Percentiles rank a stretch among this genome's conserved stretches.
These are phyloP conservation scores for Gryon sp. DNA, from an alignment of 1,140 invertebrate species.

Conservation along the genomic window DNA sequence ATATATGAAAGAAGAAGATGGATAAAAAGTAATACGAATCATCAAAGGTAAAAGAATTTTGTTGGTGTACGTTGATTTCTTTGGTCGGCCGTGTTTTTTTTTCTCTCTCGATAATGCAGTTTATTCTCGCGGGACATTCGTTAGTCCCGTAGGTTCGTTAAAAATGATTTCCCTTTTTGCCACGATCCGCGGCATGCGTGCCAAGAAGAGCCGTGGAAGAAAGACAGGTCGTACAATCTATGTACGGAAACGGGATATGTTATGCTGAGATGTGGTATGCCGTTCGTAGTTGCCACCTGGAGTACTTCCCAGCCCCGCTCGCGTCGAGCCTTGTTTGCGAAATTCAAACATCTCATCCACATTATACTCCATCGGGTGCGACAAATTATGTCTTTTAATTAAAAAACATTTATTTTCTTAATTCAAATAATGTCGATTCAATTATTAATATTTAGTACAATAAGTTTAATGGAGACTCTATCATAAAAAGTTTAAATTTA, in stretches of 20 bases:
- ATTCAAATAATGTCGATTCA: too few relatives aligned
- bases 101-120: conserved; percentile 53
- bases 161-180: conserved; percentile 67
- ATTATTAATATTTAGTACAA: too few relatives aligned
- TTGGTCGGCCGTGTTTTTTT: too few relatives aligned
- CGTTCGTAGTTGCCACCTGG: conserved; percentile 64
- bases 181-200: conserved; percentile 48
- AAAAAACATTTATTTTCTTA: too few relatives aligned
- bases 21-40: conserved; percentile 38
- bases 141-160: conserved; percentile 63
- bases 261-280: conserved; percentile 60
- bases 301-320: conserved; percentile 49
- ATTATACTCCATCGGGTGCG: too few relatives aligned
- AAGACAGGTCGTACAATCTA: conserved; percentile 62
- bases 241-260: conserved; percentile 63
- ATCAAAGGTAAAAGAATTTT: conserved; percentile 53
- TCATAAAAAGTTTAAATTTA: too few relatives aligned
- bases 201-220: conserved; percentile 43
- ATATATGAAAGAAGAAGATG: conserved; percentile 21
- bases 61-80: conserved; percentile 53
- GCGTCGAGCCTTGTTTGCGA: conserved; percentile 27
- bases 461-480: too few relatives aligned
- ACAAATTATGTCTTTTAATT: too few relatives aligned
- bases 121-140: conserved; percentile 62
- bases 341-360: conserved; percentile 29